Conservation (phyloP, 2,797 vertebrate genomes). For the Danio jaintianensis region DNA sequence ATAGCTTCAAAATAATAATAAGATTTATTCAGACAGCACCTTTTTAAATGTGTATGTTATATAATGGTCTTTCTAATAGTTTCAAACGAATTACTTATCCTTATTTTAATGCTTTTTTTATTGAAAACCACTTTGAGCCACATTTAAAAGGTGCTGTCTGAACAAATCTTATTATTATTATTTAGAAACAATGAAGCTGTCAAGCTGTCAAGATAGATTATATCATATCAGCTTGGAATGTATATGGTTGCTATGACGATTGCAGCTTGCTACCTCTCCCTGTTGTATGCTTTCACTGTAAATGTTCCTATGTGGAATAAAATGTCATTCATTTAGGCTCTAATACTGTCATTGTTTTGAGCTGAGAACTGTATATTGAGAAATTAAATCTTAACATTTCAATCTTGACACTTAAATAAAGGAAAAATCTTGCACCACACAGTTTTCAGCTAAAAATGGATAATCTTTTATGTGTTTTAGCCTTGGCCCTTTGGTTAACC, state of each 20-base stretch:
- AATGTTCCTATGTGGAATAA: neutral
- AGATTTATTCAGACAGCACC: neutral
- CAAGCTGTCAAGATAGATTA: neutral
- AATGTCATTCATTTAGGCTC: neutral
- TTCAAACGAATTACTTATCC: too few relatives aligned
- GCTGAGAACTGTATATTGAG: neutral
- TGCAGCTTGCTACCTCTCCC: neutral
- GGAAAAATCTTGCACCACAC: neutral
- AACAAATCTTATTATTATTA: neutral
- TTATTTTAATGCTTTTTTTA: too few relatives aligned
- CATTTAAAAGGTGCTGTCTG: neutral
- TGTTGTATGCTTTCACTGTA: neutral
- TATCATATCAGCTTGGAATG: neutral
- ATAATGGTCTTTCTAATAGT: too few relatives aligned
- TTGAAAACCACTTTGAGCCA: too few relatives aligned
- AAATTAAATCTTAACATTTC: neutral
- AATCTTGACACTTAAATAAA: slow-evolving; percentile 2
- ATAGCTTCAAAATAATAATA: too few relatives aligned
- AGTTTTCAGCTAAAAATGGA: too few relatives aligned
- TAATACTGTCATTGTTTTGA: too few relatives aligned
- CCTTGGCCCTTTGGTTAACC: too few relatives aligned
- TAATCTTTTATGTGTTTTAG: too few relatives aligned
- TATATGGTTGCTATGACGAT: neutral
- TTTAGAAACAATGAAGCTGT: neutral
- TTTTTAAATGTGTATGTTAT: too few relatives aligned